Percentiles rank a stretch among this genome's conserved stretches.
Evolutionary conservation across 1,140 invertebrate species (phyloP).

Genomic region (Orussus abietinus): DNA sequence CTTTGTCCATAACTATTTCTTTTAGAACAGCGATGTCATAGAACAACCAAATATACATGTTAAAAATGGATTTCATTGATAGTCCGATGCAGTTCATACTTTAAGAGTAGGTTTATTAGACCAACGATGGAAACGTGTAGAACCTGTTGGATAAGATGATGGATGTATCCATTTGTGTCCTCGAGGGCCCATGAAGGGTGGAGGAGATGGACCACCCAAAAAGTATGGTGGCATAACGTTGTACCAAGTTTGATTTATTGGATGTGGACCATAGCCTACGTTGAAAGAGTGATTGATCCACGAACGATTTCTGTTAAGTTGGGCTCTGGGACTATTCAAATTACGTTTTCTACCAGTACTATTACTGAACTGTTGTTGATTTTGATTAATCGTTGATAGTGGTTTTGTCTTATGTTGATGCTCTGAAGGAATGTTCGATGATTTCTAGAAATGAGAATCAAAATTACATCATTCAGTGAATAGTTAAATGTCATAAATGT

Average conservation of each 20-base stretch:
- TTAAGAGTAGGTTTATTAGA: conserved; percentile 48
- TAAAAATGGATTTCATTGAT: conserved; percentile 34
- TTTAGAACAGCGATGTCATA: conserved; percentile 4
- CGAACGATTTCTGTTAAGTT: conserved; percentile 41
- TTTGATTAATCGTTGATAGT: conserved; percentile 38
- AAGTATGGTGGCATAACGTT: conserved; percentile 45
- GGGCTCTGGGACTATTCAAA: conserved; percentile 40
- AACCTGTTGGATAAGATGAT: conserved; percentile 38
- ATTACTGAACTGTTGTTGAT: conserved; percentile 32
- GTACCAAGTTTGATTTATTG: conserved; percentile 45
- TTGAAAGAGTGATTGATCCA: conserved; percentile 44
- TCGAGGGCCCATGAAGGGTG: conserved; percentile 39
- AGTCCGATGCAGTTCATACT: conserved; percentile 33
- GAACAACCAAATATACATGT: conserved; percentile 17
- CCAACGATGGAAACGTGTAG: conserved; percentile 46
- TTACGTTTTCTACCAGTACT: conserved; percentile 41
- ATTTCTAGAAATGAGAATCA: conserved; percentile 30
- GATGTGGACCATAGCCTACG: conserved; percentile 41
- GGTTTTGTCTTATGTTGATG: conserved; percentile 36
- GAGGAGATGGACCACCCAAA: conserved; percentile 42
- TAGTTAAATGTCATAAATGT: too few species aligned
- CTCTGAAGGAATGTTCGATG: conserved; percentile 31
- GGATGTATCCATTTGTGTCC: conserved; percentile 44
- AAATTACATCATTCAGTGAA: conserved; percentile 12
- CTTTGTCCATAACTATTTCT: conserved; percentile 17